Evolutionary conservation across 2,113 vertebrate species (phyloP), one percentile per base, ranked within the genome.

Genomic region (Pituophis catenifer): DNA sequence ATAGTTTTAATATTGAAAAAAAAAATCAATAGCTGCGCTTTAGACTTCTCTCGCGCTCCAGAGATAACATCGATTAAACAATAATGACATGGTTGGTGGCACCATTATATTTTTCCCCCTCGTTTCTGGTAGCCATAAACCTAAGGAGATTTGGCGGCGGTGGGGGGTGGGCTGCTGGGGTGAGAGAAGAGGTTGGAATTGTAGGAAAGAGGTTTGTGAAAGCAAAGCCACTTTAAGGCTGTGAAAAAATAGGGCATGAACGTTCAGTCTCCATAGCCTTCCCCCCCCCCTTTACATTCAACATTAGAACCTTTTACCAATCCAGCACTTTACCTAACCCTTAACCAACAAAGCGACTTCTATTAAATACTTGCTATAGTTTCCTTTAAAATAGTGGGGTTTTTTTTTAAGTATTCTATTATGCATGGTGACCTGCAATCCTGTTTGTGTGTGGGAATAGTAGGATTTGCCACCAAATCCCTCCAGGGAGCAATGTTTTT

Each of bases 31-130:
- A 97, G 97, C 97, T 97, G 96, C 97, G 98, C 97, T 97, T 98
- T 97, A 97, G 98, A 97, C 98, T 97, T 98, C 98, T 98, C 98
- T 96, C 97, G 97, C 98, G 98, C 98, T 98, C 97, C 96, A 96
- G 98, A 98, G 98, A 98, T 97, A 21, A 98, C 98, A 99, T 98
- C 98, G 98, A 99, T 99, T 98, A 98, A 98, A 98, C 98, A 98
- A 98, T 98, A 98, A 99, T 98, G 98, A 98, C 98, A 98, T 97
- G 95, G 96, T 98, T 97, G 97, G 98, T 98, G 98, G 98, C 97
- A 98, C 97, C 98, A 97, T 98, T 96, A 97, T 97, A 96, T 98
- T 96, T 3, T 0, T 2, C 33, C 44, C 33, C 33, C 96, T 97
- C 91, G 94, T 97, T 97, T 95, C 96, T 96, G 95, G 95, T 96